Base-by-base conservation (phyloP, 2,797 vertebrate genomes). In the Steatocranus sp. region DNA sequence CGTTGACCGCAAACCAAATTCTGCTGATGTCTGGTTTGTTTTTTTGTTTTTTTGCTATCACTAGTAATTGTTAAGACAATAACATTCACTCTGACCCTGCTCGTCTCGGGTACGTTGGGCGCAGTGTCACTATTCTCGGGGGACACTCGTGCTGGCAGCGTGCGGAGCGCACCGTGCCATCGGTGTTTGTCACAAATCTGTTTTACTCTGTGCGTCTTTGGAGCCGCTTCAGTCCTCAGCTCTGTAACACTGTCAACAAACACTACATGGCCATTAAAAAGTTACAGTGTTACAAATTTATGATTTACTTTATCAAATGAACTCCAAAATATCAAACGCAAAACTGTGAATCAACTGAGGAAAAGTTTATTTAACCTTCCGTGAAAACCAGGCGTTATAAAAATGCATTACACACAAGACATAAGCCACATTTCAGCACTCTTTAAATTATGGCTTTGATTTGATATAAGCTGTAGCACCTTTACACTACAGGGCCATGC, bases 111-210 rank as follows among this genome's bases (percentile, higher is more conserved):
- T 49, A 1, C 76, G 32, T 41, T 68, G 8, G 74, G 78, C 75
- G 76, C 48, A 54, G 82, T 66, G 2, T 83, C 50, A 53, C 77
- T 82, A 18, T 79, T 77, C 85, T 83, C 88, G 4, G 75, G 34
- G 54, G 85, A 88, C 66, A 4, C 76, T 32, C 38, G 76, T 78
- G 79, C 75, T 25, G 74, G 68, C 79, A 23, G 79, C 75, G 83
- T 51, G 82, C 81, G 36, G 12, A 50, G 84, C 89, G 86, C 87
- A 18, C 49, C 7, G 81, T n/a, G 75, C 81, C 79, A 75, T 53
- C 77, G 49, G 18, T 63, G 80, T 76, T 76, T 78, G 38, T 41
- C 75, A 53, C 6, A 81, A 36, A 54, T 41, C 58, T 7, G 53
- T 8, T n/a, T n/a, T 3, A 3, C 61, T 51, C 68, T 8, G 79